phyloP scores from a whole-genome alignment of 2,888 invertebrate species.

The Torymus tubicola region DNA sequence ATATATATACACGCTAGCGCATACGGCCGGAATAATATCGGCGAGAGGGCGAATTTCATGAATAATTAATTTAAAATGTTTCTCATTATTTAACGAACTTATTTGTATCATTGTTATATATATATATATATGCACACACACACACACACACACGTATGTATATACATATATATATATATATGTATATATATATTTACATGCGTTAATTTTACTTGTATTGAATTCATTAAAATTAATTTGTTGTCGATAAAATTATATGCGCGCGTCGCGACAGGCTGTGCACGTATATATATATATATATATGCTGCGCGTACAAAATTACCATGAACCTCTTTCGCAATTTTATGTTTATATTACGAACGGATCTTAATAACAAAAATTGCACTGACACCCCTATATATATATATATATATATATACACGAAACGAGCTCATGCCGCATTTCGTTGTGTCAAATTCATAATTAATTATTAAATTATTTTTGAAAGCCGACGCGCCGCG shows the following conservation, averaged over 20 bases:
- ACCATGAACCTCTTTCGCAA: constrained; percentile 35
- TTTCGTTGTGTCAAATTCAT: constrained; percentile 21
- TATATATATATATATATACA: too few species aligned
- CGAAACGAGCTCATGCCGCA: background rate
- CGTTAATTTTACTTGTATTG: constrained; percentile 48
- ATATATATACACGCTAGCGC: background rate
- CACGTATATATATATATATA: too few species aligned
- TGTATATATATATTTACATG: constrained; percentile 18
- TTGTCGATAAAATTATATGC: constrained; percentile 34
- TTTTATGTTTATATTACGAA: constrained; percentile 19
- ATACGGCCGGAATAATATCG: constrained; percentile 21
- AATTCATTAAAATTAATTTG: constrained; percentile 52
- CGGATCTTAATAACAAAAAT: constrained; percentile 38
- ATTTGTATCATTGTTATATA: constrained; percentile 41
- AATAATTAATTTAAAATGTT: constrained; percentile 52
- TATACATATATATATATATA: too few species aligned
- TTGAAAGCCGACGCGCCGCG: background rate
- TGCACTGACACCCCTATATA: background rate
- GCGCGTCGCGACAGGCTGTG: background rate
- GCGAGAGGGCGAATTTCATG: constrained; percentile 26
- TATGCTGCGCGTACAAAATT: constrained; percentile 14
- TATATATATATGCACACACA: too few species aligned
- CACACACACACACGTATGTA: too few species aligned
- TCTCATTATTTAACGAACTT: constrained; percentile 35
- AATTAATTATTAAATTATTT: constrained; percentile 30